Evolutionary conservation across 2,113 vertebrate genomes (phyloP).

Genomic region (Ranitomeya imitator): DNA sequence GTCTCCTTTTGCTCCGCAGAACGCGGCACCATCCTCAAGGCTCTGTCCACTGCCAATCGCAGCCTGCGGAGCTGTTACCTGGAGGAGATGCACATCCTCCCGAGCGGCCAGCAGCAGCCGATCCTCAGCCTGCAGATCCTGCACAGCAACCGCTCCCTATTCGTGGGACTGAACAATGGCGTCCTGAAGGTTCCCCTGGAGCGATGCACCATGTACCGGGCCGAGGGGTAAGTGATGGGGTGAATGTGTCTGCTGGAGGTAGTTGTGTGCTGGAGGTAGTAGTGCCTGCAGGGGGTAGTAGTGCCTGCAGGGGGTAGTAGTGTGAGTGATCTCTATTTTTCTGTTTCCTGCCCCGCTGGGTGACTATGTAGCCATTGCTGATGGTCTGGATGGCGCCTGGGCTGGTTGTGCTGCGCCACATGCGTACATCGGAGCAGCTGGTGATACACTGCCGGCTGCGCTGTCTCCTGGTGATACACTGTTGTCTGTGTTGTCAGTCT

Average conservation of each 20-base stretch:
- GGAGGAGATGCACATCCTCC: slow-evolving; percentile 94
- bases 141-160: slow-evolving; percentile 91
- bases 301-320: background rate
- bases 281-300: no score
- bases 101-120: slow-evolving; percentile 78
- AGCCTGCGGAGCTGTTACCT: slow-evolving; percentile 92
- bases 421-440: no score
- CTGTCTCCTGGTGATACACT: background rate
- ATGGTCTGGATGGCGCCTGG: background rate
- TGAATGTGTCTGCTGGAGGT: no score
- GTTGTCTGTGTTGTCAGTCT: background rate
- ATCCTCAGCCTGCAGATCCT: slow-evolving; percentile 93
- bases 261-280: no score
- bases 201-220: slow-evolving; percentile 86
- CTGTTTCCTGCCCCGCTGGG: background rate
- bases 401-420: background rate
- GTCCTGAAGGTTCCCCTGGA: slow-evolving; percentile 93
- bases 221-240: slow-evolving; percentile 79
- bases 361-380: background rate
- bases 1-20: slow-evolving; percentile 70
- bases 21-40: slow-evolving; percentile 94
- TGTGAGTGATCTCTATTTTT: no score
- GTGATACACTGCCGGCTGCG: background rate
- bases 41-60: slow-evolving; percentile 88
- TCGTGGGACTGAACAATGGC: slow-evolving; percentile 86